These are phyloP conservation scores for Teleopsis dalmanni DNA, from an alignment of 1,140 invertebrate genomes.

Conservation along the genomic window DNA sequence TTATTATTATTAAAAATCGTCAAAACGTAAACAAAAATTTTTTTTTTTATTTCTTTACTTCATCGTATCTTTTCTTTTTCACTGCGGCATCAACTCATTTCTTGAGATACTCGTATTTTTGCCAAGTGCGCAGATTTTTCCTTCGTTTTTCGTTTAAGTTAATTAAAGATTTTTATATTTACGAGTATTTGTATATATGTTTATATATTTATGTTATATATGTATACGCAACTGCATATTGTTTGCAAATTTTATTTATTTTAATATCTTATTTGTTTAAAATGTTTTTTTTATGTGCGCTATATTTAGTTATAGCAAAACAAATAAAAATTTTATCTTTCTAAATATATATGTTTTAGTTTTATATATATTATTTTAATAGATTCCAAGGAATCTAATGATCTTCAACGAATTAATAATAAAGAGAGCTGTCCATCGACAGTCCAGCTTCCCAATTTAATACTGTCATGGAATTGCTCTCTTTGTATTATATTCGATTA, in stretches of 20 bases:
- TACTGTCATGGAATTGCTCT: constrained; percentile 61
- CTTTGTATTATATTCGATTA: constrained; percentile 51
- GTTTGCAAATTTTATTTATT: neutral
- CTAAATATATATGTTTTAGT: neutral
- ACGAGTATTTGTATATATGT: neutral
- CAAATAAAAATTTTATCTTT: too few species aligned
- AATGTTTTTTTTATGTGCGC: neutral
- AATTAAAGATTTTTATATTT: neutral
- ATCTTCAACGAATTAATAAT: constrained; percentile 49
- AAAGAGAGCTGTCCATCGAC: constrained; percentile 62
- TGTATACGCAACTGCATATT: neutral
- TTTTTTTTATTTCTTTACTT: too few species aligned
- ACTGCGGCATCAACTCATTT: too few species aligned
- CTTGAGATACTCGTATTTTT: too few species aligned
- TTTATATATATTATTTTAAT: neutral
- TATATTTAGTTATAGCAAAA: neutral
- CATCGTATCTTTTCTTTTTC: too few species aligned
- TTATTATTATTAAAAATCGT: too few species aligned
- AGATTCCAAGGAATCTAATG: too few species aligned
- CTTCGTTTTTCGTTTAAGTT: constrained; percentile 4
- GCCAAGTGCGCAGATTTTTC: constrained; percentile 40
- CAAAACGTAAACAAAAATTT: too few species aligned
- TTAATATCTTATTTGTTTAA: too few species aligned
- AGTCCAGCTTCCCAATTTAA: constrained; percentile 49
- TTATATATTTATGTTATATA: neutral